Evolutionary conservation across 2,113 vertebrate genomes (phyloP), one percentile per base, ranked within the genome.

Genomic region (Sarotherodon lohbergeri): DNA sequence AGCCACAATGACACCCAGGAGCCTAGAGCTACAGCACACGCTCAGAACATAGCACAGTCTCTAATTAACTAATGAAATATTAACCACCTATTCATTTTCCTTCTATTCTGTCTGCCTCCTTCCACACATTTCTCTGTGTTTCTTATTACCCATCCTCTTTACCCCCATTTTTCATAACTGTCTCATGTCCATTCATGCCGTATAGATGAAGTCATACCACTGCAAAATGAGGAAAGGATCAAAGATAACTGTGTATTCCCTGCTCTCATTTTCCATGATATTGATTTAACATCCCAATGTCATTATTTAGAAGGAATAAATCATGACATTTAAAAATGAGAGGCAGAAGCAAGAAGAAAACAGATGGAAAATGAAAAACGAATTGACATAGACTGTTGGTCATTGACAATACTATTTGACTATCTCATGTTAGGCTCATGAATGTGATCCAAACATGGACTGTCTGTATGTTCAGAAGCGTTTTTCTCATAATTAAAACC

Each of bases 31-130:
- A 95, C 93, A 84, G 94, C 90, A 84, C 90, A 84, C 88, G 36
- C 93, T 92, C 92, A 84, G 86, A 96, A 94, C 92, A 55, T 83
- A 91, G 91, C 92, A 86, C 93, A 90, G 88, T 88, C 92, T 93
- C 94, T 96, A 96, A 96, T 96, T 96, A 96, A 95, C 94, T 95
- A 93, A 95, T 95, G 92, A 95, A 96, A 96, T 95, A 96, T 96
- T 96, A 96, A 96, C 87, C 91, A 95, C 90, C 94, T 94, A 90
- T 90, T 95, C 92, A 90, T 92, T 94, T 94, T 94, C 90, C 85
- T 86, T 92, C 93, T 78, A 85, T 91, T 94, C 89, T 92, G 88
- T 92, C 91, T 92, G 88, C 89, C 83, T 86, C 78, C 73, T 83
- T 84, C 88, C 81, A 48, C 85, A 89, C 91, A 92, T 93, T 92